These are phyloP conservation scores for Allolobophora icterica DNA, from an alignment of 2,888 invertebrate species.

Conservation along the genomic window DNA sequence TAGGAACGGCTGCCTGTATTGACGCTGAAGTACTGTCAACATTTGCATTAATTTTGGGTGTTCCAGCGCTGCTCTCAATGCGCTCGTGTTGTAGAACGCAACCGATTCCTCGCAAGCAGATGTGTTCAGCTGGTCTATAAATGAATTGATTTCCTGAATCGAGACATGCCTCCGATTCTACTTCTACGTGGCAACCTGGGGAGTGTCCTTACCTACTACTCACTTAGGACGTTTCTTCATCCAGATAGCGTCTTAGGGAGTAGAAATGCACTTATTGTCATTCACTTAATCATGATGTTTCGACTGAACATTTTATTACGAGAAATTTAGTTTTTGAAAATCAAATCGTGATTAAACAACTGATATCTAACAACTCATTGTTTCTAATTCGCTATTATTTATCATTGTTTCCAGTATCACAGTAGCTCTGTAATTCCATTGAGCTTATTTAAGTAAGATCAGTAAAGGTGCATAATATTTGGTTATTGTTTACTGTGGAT, in stretches of 20 bases:
- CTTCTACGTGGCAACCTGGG: constrained; percentile 69
- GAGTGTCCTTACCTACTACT: constrained; percentile 69
- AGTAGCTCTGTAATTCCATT: no score
- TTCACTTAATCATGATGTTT: background rate
- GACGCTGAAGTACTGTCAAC: no score
- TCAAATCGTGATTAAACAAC: background rate
- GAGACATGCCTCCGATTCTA: constrained; percentile 86
- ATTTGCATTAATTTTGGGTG: no score
- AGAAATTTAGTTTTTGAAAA: background rate
- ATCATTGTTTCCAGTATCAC: background rate
- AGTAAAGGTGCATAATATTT: no score
- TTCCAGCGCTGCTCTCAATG: background rate
- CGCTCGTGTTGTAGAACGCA: constrained; percentile 27
- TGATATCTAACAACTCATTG: background rate
- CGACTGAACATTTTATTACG: background rate
- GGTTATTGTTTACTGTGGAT: background rate
- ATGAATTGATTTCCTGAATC: constrained; percentile 90
- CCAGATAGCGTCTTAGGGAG: no score
- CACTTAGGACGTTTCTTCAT: no score
- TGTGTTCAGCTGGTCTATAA: constrained; percentile 85
- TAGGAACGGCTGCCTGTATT: no score
- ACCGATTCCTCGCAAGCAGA: constrained; percentile 88
- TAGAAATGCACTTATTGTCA: no score
- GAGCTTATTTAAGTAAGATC: no score
- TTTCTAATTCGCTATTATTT: background rate